Evolutionary conservation across 2,888 invertebrate species (phyloP).

Genomic region (Leptinotarsa peninsularis): DNA sequence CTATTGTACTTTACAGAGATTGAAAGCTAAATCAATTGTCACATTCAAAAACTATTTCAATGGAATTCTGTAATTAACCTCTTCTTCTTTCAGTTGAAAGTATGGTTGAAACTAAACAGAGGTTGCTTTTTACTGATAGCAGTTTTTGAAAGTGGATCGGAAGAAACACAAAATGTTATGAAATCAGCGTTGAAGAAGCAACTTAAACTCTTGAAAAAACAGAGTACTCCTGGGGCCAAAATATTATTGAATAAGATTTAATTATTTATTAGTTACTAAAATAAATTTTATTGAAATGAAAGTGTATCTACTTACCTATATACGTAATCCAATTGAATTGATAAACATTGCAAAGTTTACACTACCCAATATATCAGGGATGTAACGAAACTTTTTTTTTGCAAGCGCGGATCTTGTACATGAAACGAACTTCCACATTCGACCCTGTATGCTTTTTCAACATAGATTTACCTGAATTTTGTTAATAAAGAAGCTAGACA

Average conservation of each 20-base stretch:
- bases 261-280: conserved; percentile 11
- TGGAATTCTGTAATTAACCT: neutral
- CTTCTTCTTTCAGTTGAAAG: conserved; percentile 68
- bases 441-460: no score
- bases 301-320: no score
- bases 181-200: conserved; percentile 68
- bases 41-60: conserved; percentile 7
- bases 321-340: no score
- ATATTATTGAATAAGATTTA: conserved; percentile 68
- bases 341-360: no score
- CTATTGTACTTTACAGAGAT: no score
- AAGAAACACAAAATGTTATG: conserved; percentile 66
- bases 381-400: no score
- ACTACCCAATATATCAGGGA: no score
- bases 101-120: conserved; percentile 79
- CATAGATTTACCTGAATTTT: no score
- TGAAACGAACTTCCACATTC: no score
- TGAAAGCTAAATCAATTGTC: no score
- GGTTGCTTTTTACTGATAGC: conserved; percentile 81
- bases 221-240: conserved; percentile 73
- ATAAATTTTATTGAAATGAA: neutral
- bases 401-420: no score
- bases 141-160: conserved; percentile 73
- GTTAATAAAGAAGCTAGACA: no score
- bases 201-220: conserved; percentile 67